Conservation (phyloP, 2,888 invertebrate species). For the Cyrtodaria siliqua region DNA sequence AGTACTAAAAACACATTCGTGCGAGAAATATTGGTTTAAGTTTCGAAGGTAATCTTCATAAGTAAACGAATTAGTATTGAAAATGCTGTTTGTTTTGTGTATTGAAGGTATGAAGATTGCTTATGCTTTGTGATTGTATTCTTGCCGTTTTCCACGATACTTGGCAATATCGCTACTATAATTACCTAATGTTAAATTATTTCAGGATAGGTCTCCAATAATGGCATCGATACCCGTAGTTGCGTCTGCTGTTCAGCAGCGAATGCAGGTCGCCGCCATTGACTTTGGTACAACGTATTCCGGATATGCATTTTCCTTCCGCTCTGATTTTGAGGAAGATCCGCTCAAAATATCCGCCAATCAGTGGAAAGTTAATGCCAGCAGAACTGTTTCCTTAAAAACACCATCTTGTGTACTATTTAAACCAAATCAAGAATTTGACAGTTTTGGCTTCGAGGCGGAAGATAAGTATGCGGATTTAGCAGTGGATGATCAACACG, state of each 20-base stretch:
- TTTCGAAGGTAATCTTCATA: too few species aligned
- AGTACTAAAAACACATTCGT: too few species aligned
- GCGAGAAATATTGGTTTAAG: too few species aligned
- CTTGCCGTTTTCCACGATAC: too few species aligned
- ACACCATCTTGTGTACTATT: constrained; percentile 44
- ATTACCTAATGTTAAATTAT: too few species aligned
- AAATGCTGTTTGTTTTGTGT: too few species aligned
- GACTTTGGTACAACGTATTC: constrained; percentile 52
- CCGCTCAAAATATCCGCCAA: constrained; percentile 41
- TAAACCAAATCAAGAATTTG: constrained; percentile 20
- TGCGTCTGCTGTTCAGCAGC: constrained; percentile 83
- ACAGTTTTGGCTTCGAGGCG: constrained; percentile 44
- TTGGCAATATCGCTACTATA: too few species aligned
- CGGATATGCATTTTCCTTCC: constrained; percentile 57
- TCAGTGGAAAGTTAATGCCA: constrained; percentile 34
- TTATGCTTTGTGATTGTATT: too few species aligned
- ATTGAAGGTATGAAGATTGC: too few species aligned
- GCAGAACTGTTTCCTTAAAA: constrained; percentile 33
- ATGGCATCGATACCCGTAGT: constrained; percentile 88
- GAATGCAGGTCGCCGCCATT: constrained; percentile 33
- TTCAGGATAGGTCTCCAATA: too few species aligned
- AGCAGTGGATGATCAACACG: constrained; percentile 22
- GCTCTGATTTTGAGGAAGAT: constrained; percentile 33
- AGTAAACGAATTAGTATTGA: too few species aligned
- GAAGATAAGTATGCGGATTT: constrained; percentile 42